phyloP scores from a whole-genome alignment of 2,113 vertebrate genomes.

The Zingel zingel region DNA sequence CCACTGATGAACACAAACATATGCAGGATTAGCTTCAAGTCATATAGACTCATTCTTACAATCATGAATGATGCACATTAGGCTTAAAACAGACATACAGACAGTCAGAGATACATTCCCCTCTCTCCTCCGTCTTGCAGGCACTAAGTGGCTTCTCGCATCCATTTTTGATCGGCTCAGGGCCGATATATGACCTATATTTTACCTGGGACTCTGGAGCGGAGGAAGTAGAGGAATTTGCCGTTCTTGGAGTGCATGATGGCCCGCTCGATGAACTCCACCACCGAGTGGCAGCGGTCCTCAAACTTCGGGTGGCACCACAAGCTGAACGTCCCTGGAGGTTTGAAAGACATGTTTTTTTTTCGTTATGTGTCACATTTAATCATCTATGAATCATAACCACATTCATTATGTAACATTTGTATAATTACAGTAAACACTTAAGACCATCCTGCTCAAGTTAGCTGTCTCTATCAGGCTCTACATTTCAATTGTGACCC shows the following conservation, averaged over 20 bases:
- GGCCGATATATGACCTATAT: constrained; percentile 25
- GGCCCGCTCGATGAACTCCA: constrained; percentile 97
- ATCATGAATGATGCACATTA: constrained; percentile 26
- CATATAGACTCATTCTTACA: constrained; percentile 14
- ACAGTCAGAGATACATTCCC: not conserved
- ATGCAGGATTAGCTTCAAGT: too few species aligned
- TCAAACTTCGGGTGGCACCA: constrained; percentile 99
- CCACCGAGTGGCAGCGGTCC: constrained; percentile 97
- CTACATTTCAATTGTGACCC: not conserved
- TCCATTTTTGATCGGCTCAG: constrained; percentile 38
- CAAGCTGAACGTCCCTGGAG: constrained; percentile 95
- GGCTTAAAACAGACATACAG: constrained; percentile 14
- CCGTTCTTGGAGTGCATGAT: constrained; percentile 99
- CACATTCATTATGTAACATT: not conserved
- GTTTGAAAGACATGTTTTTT: constrained; percentile 7
- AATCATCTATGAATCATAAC: not conserved
- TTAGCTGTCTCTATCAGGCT: not conserved
- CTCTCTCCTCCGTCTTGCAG: not conserved
- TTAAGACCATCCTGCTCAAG: not conserved
- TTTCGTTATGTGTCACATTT: not conserved
- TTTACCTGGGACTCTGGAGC: constrained; percentile 95
- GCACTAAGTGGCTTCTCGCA: constrained; percentile 31
- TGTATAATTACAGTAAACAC: not conserved
- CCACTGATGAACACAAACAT: not conserved
- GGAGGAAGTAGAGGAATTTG: constrained; percentile 97